Evolutionary conservation across 2,113 vertebrate genomes (phyloP).

Genomic region (Herpetotheres cachinnans): DNA sequence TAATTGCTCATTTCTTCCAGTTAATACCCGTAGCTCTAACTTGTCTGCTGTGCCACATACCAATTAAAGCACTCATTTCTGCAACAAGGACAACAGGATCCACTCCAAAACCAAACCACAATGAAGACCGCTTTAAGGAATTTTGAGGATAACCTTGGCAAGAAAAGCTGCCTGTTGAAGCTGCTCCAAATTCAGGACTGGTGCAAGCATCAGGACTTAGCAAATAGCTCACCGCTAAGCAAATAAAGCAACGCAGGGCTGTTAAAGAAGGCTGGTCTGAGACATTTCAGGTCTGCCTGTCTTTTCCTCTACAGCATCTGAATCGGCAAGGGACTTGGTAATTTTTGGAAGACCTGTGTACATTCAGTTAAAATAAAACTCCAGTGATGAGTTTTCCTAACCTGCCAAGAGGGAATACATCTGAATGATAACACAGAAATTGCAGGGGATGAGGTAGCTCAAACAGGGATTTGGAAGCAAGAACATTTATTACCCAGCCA

Average conservation of each 20-base stretch:
- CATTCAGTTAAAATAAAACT: conserved; percentile 1
- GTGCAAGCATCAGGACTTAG: background rate
- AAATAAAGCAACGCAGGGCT: background rate
- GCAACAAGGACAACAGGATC: background rate
- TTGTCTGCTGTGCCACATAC: background rate
- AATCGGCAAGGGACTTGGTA: conserved; percentile 9
- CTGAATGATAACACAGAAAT: background rate
- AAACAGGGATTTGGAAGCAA: background rate
- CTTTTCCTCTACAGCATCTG: background rate
- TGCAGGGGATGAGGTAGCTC: background rate
- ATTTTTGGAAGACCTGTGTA: background rate
- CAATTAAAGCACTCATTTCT: background rate
- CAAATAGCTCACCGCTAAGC: background rate
- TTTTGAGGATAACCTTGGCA: background rate
- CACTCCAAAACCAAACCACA: background rate
- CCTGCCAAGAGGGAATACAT: background rate
- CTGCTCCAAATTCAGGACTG: background rate
- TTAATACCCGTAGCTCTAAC: background rate
- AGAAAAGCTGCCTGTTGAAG: background rate
- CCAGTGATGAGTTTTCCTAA: background rate
- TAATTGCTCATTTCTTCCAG: background rate
- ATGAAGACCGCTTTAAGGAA: background rate
- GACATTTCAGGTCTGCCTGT: background rate
- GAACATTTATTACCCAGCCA: background rate
- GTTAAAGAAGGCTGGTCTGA: background rate